Base-by-base conservation (phyloP, 2,888 invertebrate genomes). In the Cantharis flavilabris region DNA sequence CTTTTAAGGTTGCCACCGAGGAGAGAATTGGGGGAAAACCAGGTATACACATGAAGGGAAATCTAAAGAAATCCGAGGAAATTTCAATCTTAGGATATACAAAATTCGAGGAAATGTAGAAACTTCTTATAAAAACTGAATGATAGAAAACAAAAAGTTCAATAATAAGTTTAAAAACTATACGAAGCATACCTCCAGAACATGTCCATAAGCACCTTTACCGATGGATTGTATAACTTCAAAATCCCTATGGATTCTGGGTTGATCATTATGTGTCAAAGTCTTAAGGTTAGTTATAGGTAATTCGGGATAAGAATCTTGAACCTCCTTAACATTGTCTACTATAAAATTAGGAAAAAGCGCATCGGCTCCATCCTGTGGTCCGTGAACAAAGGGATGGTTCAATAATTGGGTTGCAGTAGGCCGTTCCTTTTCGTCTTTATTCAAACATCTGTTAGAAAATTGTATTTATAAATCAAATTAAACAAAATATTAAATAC, bases 161-260 rank as follows among this genome's bases (percentile, higher is more conserved):
- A 5, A 5, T 23, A 23, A 30, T 3, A 65, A 65, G 14, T 23
- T 16, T n/a, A 4, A 23, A 20, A 20, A n/a, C 23, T 16, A 10
- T 65, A 65, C 13, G 13, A 71, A 71, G 81, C 80, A 84, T 87
- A 96, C 97, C 92, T 98, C 98, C 9, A 98, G 89, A 0, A 99
- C 99, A 89, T 97, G 96, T 0, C 99, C 99, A 88, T 97, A 99
- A 0, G 97, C 98, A 3, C 99, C 99, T 88, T 94, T 95, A 0
- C 99, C 99, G 0, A 98, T 89, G 90, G 93, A 94, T 81, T 94
- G 92, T 1, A 98, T 89, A 62, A 96, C 90, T 87, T 95, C 94
- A 85, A 97, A 97, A 88, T 97, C 96, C 3, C 91, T 94, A 80
- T 93, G 91, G 4, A 97, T 90, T 3, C 98, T 90, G 0, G 97